phyloP scores from a whole-genome alignment of 2,888 invertebrate species.

The Gymnoscelis rufifasciata region DNA sequence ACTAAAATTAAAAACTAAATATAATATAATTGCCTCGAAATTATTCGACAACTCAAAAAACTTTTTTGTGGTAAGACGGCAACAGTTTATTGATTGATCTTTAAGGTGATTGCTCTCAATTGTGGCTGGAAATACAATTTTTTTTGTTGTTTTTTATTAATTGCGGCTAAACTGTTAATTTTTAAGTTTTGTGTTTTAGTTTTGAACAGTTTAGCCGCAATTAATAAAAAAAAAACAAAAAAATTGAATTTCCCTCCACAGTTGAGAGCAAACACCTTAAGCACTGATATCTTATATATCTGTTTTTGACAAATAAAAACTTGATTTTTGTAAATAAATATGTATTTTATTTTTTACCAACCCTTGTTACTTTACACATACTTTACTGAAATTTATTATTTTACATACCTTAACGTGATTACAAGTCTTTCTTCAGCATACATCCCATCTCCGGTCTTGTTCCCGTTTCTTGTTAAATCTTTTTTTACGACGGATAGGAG shows the following conservation, averaged over 20 bases:
- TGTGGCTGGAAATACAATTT: background rate
- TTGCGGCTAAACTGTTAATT: background rate
- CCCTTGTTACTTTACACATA: background rate
- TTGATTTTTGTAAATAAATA: background rate
- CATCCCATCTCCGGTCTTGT: background rate
- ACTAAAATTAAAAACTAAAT: slow-evolving; percentile 24
- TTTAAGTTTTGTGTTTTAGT: background rate
- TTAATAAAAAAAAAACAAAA: slow-evolving; percentile 25
- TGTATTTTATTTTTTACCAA: background rate
- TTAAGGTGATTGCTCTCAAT: background rate
- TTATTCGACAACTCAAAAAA: background rate
- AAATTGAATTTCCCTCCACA: slow-evolving; percentile 8
- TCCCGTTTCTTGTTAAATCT: background rate
- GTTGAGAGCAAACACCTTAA: background rate
- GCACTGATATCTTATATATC: background rate
- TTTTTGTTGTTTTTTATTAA: background rate
- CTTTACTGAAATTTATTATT: background rate
- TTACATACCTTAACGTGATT: background rate
- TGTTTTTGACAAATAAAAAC: background rate
- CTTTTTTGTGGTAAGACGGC: background rate
- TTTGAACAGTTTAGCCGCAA: slow-evolving; percentile 3
- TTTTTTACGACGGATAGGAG: background rate
- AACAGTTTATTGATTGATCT: background rate
- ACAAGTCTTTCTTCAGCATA: background rate
- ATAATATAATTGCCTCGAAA: background rate